phyloP scores from a whole-genome alignment of 2,797 vertebrate genomes.

The Bothrops alternatus region DNA sequence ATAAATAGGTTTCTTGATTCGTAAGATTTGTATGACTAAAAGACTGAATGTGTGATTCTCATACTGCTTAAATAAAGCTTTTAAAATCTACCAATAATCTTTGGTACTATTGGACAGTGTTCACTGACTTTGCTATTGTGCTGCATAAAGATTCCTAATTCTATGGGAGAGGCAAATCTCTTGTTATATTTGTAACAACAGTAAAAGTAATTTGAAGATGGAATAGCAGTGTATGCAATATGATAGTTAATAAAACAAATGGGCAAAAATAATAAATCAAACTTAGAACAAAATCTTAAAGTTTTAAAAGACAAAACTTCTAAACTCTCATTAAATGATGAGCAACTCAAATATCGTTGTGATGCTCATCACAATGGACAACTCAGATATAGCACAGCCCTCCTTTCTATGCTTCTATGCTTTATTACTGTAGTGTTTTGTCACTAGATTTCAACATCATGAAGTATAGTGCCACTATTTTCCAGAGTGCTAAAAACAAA shows the following conservation, averaged over 20 bases:
- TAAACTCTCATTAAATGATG: neutral
- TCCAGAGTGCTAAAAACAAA: neutral
- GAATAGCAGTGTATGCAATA: neutral
- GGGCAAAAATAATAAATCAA: neutral
- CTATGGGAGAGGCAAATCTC: neutral
- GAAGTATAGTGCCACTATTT: neutral
- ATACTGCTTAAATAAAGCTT: neutral
- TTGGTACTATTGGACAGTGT: neutral
- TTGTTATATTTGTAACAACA: neutral
- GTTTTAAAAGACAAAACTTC: neutral
- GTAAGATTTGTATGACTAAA: neutral
- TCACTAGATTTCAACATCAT: neutral
- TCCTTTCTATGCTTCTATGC: neutral
- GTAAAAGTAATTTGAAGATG: neutral
- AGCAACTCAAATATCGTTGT: neutral
- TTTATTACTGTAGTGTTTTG: neutral
- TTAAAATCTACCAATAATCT: neutral
- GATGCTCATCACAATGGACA: neutral
- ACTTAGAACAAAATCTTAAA: neutral
- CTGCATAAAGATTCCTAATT: neutral
- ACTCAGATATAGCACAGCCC: neutral
- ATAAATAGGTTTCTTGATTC: neutral
- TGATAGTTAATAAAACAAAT: neutral
- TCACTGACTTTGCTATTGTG: neutral
- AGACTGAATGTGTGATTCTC: neutral